Evolutionary conservation across 2,888 invertebrate species (phyloP), one percentile per base, ranked within the genome.

Genomic region (Scelioninae gen. 1): DNA sequence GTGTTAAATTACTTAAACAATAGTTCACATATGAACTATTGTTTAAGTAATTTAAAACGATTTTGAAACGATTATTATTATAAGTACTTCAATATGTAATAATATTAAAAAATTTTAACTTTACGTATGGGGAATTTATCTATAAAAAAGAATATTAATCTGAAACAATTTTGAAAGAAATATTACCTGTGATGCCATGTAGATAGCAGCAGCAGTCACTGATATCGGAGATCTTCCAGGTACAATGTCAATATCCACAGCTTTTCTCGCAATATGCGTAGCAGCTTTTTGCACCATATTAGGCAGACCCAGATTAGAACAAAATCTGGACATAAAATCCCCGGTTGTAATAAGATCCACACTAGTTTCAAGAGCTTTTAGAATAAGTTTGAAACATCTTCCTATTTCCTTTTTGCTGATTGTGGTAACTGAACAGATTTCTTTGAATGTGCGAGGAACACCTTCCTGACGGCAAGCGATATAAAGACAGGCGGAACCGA

Each of bases 381-480:
- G 93, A 80, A 99, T 99, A 49, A 99, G 93, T 90, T 99, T 99
- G 93, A 99, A 99, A 92, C 99, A 99, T 85, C 99, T 94, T 0
- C 99, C 99, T 79, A 99, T 99, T 93, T 99, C 99, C 89, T 99
- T 98, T 93, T 99, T 99, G 89, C 99, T 98, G 76, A 99, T 98
- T 94, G 98, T 98, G 90, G 99, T 99, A 63, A 99, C 98, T 0
- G 99, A 99, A 93, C 99, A 99, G 82, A 99, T 99, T 94, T 99
- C 99, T 93, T 98, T 99, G 92, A 99, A 99, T 10, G 99, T 99
- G 86, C 99, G 95, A 0, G 99, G 99, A 0, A 99, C 99, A 5
- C 98, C 98, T 92, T 99, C 99, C 90, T 99, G 99, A 1, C 99
- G 94, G 90, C 99, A 99, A 0, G 99, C 99, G 84, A 99, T 99